Evolutionary conservation across 2,888 invertebrate species (phyloP).

Genomic region (Cheilosia impressa): DNA sequence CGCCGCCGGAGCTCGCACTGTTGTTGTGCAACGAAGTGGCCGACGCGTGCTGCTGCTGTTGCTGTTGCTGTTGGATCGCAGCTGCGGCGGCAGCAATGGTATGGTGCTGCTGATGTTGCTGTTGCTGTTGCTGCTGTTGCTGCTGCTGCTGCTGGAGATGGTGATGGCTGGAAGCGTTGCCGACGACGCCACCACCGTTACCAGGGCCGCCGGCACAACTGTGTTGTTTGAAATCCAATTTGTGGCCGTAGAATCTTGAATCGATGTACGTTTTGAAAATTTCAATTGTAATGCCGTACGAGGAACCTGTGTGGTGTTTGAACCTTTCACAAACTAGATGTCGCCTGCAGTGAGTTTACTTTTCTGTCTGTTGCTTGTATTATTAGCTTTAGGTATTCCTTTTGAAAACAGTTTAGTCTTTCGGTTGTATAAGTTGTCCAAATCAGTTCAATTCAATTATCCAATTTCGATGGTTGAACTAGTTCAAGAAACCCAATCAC

Average conservation of each 20-base stretch:
- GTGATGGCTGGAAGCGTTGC: conserved; percentile 74
- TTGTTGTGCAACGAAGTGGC: conserved; percentile 57
- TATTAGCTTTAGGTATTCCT: neutral
- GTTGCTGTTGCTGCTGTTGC: conserved; percentile 74
- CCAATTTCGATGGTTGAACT: conserved; percentile 13
- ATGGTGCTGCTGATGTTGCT: conserved; percentile 77
- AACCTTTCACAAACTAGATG: conserved; percentile 9
- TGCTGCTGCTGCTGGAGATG: conserved; percentile 74
- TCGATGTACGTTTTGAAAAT: conserved; percentile 83
- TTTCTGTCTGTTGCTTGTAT: too few relatives aligned
- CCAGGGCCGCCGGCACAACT: conserved; percentile 88
- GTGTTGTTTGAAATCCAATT: conserved; percentile 94
- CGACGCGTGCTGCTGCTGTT: conserved; percentile 75
- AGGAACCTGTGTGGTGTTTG: conserved; percentile 31
- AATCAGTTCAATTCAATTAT: conserved; percentile 2
- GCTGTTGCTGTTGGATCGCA: conserved; percentile 84
- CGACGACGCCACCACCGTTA: conserved; percentile 86
- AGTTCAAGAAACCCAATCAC: conserved; percentile 25
- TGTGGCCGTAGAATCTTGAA: conserved; percentile 86
- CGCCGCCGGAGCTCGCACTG: conserved; percentile 63
- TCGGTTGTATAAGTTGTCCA: neutral
- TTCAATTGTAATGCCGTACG: conserved; percentile 80
- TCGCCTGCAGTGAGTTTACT: neutral
- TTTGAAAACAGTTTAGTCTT: neutral
- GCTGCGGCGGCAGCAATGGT: conserved; percentile 75